phyloP scores from a whole-genome alignment of 1,140 invertebrate species.

The Drosophila lacertosa region DNA sequence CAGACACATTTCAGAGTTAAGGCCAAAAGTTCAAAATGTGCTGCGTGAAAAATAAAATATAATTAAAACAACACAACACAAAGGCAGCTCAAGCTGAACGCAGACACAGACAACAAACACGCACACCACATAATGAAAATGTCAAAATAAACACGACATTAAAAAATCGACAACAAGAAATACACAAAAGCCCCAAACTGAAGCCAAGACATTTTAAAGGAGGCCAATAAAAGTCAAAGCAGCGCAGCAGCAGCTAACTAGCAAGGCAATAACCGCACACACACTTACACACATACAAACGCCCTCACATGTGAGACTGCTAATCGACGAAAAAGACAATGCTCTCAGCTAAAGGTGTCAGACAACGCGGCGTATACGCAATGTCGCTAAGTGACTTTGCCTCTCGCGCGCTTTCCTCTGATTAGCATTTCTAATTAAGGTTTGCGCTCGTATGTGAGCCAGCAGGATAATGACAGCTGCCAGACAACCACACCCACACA shows the following conservation, averaged over 20 bases:
- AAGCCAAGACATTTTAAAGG: constrained; percentile 69
- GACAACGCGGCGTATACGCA: constrained; percentile 59
- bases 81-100: constrained; percentile 60
- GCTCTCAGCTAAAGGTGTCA: constrained; percentile 60
- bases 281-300: background rate
- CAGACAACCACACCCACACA: constrained; percentile 29
- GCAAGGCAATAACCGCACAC: constrained; percentile 34
- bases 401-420: constrained; percentile 41
- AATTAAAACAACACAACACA: constrained; percentile 41
- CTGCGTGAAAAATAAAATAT: constrained; percentile 21
- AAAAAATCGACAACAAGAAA: constrained; percentile 59
- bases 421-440: constrained; percentile 80
- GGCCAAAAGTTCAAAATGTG: constrained; percentile 21
- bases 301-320: constrained; percentile 24
- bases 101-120: constrained; percentile 44
- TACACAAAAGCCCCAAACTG: constrained; percentile 17
- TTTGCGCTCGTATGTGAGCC: constrained; percentile 57
- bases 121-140: constrained; percentile 76
- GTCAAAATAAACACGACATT: constrained; percentile 83
- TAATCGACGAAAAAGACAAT: constrained; percentile 66
- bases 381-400: constrained; percentile 71
- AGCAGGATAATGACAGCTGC: constrained; percentile 65
- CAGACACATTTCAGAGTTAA: constrained; percentile 23
- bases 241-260: constrained; percentile 39
- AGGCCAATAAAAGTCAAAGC: constrained; percentile 73